These are phyloP conservation scores for Drosophila greeni DNA, from an alignment of 2,888 invertebrate species.

Conservation along the genomic window DNA sequence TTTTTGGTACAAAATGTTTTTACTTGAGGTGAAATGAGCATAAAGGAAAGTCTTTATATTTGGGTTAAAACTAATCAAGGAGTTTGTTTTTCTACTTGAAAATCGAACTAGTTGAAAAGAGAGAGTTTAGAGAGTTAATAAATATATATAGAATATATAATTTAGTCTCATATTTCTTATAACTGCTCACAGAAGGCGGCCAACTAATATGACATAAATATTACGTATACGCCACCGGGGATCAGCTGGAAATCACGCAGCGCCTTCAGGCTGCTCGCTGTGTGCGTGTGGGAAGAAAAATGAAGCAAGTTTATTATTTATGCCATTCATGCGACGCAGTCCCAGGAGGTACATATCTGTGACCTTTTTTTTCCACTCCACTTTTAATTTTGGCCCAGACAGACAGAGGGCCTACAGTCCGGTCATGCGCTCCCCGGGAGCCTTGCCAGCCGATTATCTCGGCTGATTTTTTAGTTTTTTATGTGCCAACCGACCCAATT, in stretches of 20 bases:
- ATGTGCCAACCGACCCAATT: conserved; percentile 2
- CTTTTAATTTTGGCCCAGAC: conserved; percentile 47
- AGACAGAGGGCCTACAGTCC: neutral
- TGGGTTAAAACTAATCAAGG: neutral
- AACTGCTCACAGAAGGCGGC: conserved; percentile 1
- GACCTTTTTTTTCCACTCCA: conserved; percentile 43
- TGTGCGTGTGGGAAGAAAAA: conserved; percentile 27
- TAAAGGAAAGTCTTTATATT: neutral
- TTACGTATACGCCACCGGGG: conserved; percentile 61
- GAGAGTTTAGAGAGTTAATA: no score
- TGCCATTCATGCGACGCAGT: conserved; percentile 52
- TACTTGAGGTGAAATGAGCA: neutral
- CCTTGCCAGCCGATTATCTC: conserved; percentile 34
- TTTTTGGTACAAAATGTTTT: neutral
- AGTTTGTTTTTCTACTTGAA: neutral
- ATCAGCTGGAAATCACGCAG: conserved; percentile 53
- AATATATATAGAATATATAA: neutral
- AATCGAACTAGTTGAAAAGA: neutral
- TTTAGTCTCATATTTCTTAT: neutral
- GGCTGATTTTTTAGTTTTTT: conserved; percentile 38
- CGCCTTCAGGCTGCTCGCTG: conserved; percentile 12
- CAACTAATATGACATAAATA: conserved; percentile 59
- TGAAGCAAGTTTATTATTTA: conserved; percentile 59
- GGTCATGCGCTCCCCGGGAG: conserved; percentile 23
- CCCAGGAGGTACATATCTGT: conserved; percentile 47